These are phyloP conservation scores for Spea multiplicata DNA, from an alignment of 2,113 vertebrate genomes.

Conservation along the genomic window DNA sequence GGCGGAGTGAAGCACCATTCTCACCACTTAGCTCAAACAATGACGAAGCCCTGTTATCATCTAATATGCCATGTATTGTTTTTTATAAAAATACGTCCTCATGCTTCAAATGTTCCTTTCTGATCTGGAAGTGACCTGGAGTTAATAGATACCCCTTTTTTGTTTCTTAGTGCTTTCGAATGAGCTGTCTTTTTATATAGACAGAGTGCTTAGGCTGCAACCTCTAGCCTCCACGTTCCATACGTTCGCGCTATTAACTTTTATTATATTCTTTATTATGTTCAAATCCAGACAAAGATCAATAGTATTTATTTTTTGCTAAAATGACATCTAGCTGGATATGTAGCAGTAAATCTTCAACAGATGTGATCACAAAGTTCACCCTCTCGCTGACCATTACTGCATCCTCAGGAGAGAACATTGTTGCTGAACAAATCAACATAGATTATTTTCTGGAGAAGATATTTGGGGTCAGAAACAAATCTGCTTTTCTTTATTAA, in stretches of 20 bases:
- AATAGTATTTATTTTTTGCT: conserved; percentile 1
- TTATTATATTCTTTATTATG: conserved; percentile 21
- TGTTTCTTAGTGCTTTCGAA: neutral
- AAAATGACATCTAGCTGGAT: neutral
- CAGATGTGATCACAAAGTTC: neutral
- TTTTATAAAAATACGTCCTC: too few species aligned
- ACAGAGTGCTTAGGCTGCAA: neutral
- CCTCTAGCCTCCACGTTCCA: neutral
- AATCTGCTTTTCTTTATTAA: too few species aligned
- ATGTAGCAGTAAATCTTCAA: neutral
- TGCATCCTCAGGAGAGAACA: too few species aligned
- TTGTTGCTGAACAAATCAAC: neutral
- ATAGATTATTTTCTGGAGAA: neutral
- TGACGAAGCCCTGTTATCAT: too few species aligned
- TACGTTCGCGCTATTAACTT: neutral
- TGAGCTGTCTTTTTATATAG: conserved; percentile 3
- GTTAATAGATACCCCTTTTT: neutral
- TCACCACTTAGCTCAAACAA: too few species aligned
- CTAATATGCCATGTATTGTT: too few species aligned
- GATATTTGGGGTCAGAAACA: neutral
- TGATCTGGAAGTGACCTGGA: neutral
- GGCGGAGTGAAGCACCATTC: too few species aligned
- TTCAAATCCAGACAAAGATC: conserved; percentile 20
- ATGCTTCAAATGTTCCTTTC: too few species aligned
- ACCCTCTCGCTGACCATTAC: neutral